Evolutionary conservation across 53 echinoderm and acorn worm genomes (phyloP).

Genomic region (Mesocentrotus franciscanus): DNA sequence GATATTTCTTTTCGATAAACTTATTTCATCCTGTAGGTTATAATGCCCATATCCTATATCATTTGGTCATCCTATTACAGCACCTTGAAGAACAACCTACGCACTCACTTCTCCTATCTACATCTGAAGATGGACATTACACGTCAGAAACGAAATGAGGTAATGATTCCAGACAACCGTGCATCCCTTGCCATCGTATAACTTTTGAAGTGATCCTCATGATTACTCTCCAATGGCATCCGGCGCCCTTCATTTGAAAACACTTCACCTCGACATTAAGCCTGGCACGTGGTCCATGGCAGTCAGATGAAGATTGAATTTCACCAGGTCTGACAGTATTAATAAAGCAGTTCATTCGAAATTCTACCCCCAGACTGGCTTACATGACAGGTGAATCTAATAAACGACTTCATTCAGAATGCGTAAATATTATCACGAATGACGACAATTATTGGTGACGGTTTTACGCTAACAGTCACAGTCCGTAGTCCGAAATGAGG

Average conservation of each 20-base stretch:
- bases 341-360: conserved; percentile 28
- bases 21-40: not conserved
- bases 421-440: conserved; percentile 41
- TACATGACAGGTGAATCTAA: conserved; percentile 11
- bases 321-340: not conserved
- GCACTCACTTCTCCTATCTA: not conserved
- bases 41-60: not conserved
- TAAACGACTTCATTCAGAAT: not conserved
- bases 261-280: conserved; percentile 8
- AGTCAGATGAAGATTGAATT: conserved; percentile 27
- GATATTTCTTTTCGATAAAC: not conserved
- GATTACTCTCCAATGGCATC: not conserved
- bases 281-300: conserved; percentile 27
- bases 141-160: not conserved
- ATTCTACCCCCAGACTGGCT: conserved; percentile 6
- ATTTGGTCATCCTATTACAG: not conserved
- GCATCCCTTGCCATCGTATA: conserved; percentile 2
- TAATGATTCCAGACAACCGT: not conserved
- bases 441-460: conserved; percentile 13
- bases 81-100: not conserved
- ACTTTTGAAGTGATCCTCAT: not conserved
- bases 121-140: not conserved
- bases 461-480: not conserved
- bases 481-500: not conserved
- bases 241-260: not conserved